These are phyloP conservation scores for Falco cherrug DNA, from an alignment of 2,797 vertebrate species.

Conservation along the genomic window DNA sequence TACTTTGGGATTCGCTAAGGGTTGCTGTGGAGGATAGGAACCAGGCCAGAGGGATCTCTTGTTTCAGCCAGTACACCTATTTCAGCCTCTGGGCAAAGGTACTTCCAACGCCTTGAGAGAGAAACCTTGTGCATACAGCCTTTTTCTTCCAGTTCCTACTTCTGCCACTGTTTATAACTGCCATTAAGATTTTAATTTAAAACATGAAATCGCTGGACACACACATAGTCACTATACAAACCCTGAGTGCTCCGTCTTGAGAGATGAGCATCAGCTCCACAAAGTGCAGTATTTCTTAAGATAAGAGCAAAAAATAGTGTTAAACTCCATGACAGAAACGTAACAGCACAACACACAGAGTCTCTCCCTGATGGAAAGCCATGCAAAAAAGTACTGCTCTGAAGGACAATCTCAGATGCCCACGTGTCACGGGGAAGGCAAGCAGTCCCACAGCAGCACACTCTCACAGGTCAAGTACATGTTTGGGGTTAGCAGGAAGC, in stretches of 20 bases:
- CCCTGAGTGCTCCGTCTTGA: not conserved
- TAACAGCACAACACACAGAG: not conserved
- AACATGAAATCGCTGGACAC: fast-evolving
- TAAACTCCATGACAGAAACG: not conserved
- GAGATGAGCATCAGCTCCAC: not conserved
- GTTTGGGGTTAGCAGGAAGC: not conserved
- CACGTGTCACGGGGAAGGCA: not conserved
- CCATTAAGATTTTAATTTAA: not conserved
- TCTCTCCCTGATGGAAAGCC: not conserved
- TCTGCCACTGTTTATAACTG: not conserved
- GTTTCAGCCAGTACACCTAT: not conserved
- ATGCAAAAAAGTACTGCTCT: not conserved
- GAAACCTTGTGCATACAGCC: not conserved
- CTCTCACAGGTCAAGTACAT: not conserved
- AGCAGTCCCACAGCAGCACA: not conserved
- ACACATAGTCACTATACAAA: not conserved
- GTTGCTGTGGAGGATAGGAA: not conserved
- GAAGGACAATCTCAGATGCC: not conserved
- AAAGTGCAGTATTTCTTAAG: not conserved
- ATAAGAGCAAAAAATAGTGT: not conserved
- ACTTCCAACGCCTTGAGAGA: not conserved
- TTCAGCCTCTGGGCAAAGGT: not conserved
- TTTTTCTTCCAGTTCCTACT: not conserved
- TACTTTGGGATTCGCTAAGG: not conserved
- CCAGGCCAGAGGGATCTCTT: not conserved